Percentiles rank a stretch among this genome's conserved stretches.
Evolutionary conservation across 1,140 invertebrate genomes (phyloP).

Genomic region (Arctopsyche grandis): DNA sequence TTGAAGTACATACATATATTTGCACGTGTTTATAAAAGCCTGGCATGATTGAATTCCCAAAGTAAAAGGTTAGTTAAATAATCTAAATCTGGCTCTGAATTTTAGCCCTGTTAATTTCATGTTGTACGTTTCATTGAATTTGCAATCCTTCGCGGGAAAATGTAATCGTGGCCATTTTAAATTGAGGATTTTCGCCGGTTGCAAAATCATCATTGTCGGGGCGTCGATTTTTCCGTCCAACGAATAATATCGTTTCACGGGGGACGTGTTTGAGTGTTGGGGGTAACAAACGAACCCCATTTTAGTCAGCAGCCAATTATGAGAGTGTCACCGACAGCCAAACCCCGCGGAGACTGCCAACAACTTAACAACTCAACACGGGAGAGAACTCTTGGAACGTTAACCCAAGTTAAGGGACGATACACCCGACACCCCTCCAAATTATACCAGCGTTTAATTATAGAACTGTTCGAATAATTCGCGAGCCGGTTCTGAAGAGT

Average conservation of each 20-base stretch:
- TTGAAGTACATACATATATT: no score
- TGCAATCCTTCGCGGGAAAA: no score
- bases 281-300: conserved; percentile 27
- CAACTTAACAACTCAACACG: conserved; percentile 30
- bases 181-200: no score
- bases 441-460: not conserved
- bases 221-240: not conserved
- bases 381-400: conserved; percentile 21
- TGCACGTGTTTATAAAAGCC: no score
- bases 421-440: not conserved
- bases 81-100: no score
- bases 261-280: not conserved
- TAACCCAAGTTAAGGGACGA: conserved; percentile 26
- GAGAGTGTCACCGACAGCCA: conserved; percentile 33
- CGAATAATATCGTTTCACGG: not conserved
- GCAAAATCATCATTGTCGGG: no score
- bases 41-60: no score
- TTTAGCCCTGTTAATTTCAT: no score
- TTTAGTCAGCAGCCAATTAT: conserved; percentile 38
- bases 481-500: no score
- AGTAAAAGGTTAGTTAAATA: no score
- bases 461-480: not conserved
- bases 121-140: no score
- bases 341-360: conserved; percentile 24
- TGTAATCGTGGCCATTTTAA: no score